phyloP scores from a whole-genome alignment of 2,113 vertebrate genomes.

The Suncus etruscus region DNA sequence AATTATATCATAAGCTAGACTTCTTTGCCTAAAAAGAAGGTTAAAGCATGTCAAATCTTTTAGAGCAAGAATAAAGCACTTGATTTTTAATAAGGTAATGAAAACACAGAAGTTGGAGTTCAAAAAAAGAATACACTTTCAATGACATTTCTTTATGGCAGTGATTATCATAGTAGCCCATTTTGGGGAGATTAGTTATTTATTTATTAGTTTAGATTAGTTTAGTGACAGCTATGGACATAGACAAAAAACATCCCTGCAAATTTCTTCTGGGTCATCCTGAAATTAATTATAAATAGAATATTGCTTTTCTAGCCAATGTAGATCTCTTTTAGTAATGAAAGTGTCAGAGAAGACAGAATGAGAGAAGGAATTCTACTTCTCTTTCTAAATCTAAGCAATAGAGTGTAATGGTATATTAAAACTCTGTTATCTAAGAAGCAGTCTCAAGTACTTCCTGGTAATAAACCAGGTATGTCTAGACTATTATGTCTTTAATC shows the following conservation, averaged over 20 bases:
- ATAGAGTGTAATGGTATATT: background rate
- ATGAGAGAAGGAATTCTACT: background rate
- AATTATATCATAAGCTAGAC: background rate
- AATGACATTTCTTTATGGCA: background rate
- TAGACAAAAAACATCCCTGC: background rate
- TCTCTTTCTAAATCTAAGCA: background rate
- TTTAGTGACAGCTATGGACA: background rate
- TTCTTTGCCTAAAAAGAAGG: background rate
- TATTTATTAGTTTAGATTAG: too few species aligned
- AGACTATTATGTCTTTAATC: background rate
- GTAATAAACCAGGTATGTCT: background rate
- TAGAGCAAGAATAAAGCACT: background rate
- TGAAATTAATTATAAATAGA: background rate
- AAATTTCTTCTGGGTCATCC: background rate
- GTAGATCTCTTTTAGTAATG: background rate
- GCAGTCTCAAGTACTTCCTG: background rate
- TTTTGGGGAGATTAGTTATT: background rate
- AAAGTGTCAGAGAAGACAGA: background rate
- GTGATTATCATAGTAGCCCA: background rate
- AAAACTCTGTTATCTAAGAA: background rate
- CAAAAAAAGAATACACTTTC: background rate
- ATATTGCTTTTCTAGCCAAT: background rate
- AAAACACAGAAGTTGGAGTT: background rate
- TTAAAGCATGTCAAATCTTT: background rate
- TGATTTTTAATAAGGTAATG: background rate